phyloP scores from a whole-genome alignment of 2,888 invertebrate genomes.

The Chrysotoxum bicinctum region DNA sequence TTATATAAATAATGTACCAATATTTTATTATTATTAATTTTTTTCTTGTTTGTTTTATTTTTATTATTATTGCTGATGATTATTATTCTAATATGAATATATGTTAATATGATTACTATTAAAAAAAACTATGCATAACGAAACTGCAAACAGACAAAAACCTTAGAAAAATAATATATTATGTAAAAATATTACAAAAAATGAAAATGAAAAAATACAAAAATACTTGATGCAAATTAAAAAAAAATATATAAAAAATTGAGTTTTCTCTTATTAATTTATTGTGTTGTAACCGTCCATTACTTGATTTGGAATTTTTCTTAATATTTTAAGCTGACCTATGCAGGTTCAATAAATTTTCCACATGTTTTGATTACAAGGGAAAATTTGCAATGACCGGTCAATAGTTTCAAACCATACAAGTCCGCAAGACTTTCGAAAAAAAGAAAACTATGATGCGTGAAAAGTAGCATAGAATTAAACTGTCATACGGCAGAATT shows the following conservation, averaged over 20 bases:
- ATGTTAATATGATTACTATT: slow-evolving; percentile 70
- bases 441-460: too few relatives aligned
- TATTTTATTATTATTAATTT: slow-evolving; percentile 62
- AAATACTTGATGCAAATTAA: slow-evolving; percentile 72
- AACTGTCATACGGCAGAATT: too few relatives aligned
- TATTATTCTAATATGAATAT: slow-evolving; percentile 72
- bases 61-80: slow-evolving; percentile 69
- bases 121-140: slow-evolving; percentile 69
- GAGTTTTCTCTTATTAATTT: background rate
- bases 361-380: too few relatives aligned
- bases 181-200: slow-evolving; percentile 71
- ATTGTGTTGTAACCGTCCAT: too few relatives aligned
- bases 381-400: too few relatives aligned
- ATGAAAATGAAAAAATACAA: slow-evolving; percentile 67
- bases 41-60: slow-evolving; percentile 70
- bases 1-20: slow-evolving; percentile 61
- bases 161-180: slow-evolving; percentile 72
- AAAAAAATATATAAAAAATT: slow-evolving; percentile 50
- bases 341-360: too few relatives aligned
- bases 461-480: too few relatives aligned
- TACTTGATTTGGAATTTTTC: too few relatives aligned
- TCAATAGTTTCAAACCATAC: too few relatives aligned
- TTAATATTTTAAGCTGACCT: too few relatives aligned
- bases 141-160: slow-evolving; percentile 69
- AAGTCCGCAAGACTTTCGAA: too few relatives aligned